Conservation (phyloP, 2,797 vertebrate species). For the Rhinophrynus dorsalis region DNA sequence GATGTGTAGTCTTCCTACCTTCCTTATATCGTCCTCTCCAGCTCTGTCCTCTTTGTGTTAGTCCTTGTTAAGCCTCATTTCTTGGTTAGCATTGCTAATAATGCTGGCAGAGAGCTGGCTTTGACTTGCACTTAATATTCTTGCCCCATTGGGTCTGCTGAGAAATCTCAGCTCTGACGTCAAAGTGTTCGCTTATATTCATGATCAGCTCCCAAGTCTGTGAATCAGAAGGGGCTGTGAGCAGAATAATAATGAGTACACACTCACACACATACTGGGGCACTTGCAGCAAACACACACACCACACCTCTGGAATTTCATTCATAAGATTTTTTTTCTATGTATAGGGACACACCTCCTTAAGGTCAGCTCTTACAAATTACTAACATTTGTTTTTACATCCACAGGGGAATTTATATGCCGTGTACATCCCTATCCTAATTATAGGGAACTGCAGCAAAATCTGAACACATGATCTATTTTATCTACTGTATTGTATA, state of each 20-base stretch:
- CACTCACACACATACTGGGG: slow-evolving; percentile 21
- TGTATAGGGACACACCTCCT: slow-evolving; percentile 46
- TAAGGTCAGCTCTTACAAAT: slow-evolving; percentile 53
- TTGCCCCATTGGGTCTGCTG: slow-evolving; percentile 77
- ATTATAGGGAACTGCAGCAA: too few species aligned
- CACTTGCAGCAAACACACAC: not conserved
- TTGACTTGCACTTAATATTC: slow-evolving; percentile 73
- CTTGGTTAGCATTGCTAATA: slow-evolving; percentile 73
- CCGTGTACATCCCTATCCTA: not conserved
- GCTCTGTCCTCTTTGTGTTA: slow-evolving; percentile 38
- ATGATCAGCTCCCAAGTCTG: slow-evolving; percentile 67
- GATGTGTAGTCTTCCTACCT: slow-evolving; percentile 1
- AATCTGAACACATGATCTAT: too few species aligned
- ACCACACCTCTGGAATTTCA: slow-evolving; percentile 38
- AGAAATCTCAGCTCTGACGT: slow-evolving; percentile 87
- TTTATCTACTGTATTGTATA: too few species aligned
- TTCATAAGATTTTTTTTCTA: slow-evolving; percentile 49
- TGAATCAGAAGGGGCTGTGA: slow-evolving; percentile 70
- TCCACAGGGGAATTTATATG: slow-evolving; percentile 6
- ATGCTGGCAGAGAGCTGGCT: slow-evolving; percentile 66
- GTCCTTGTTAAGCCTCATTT: slow-evolving; percentile 55
- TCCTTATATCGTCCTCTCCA: slow-evolving; percentile 43
- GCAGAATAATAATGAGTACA: slow-evolving; percentile 66
- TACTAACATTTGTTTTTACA: slow-evolving; percentile 14
- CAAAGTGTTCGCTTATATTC: slow-evolving; percentile 83